Evolutionary conservation across 1,140 invertebrate genomes (phyloP).

Genomic region (Drosophila nasuta): DNA sequence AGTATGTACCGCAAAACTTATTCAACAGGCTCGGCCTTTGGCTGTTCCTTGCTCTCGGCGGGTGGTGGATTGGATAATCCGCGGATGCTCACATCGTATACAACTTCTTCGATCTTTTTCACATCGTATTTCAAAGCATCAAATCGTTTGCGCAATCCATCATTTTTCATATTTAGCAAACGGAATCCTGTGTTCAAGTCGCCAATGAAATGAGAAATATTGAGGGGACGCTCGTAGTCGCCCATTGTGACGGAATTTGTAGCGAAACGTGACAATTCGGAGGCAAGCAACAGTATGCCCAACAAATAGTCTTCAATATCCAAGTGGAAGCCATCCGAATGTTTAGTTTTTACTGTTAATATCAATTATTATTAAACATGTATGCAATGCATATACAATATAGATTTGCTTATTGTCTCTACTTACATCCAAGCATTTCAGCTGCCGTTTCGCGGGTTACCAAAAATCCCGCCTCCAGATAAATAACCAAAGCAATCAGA

Average conservation of each 20-base stretch:
- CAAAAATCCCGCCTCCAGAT: constrained; percentile 91
- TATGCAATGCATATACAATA: no score
- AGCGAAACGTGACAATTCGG: constrained; percentile 93
- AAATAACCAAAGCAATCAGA: constrained; percentile 91
- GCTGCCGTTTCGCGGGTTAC: constrained; percentile 91
- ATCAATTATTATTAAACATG: constrained; percentile 11
- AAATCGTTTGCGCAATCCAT: constrained; percentile 93
- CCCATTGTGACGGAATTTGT: constrained; percentile 95
- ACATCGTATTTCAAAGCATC: constrained; percentile 97
- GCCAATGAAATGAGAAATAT: constrained; percentile 94
- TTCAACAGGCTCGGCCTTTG: constrained; percentile 24
- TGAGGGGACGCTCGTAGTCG: constrained; percentile 91
- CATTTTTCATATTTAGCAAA: constrained; percentile 96
- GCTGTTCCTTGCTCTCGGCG: constrained; percentile 30
- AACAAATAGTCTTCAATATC: constrained; percentile 96
- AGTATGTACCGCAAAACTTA: constrained; percentile 18
- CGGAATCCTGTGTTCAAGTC: constrained; percentile 95
- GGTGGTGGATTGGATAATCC: constrained; percentile 86
- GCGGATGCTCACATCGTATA: constrained; percentile 96
- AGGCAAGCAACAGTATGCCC: constrained; percentile 92
- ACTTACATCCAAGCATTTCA: constrained; percentile 91
- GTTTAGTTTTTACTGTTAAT: constrained; percentile 86
- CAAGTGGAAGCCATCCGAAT: constrained; percentile 92
- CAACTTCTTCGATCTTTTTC: constrained; percentile 97
- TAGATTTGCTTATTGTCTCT: not conserved